Base-by-base conservation (phyloP, 1,140 invertebrate genomes). In the Drosophila mayri region DNA sequence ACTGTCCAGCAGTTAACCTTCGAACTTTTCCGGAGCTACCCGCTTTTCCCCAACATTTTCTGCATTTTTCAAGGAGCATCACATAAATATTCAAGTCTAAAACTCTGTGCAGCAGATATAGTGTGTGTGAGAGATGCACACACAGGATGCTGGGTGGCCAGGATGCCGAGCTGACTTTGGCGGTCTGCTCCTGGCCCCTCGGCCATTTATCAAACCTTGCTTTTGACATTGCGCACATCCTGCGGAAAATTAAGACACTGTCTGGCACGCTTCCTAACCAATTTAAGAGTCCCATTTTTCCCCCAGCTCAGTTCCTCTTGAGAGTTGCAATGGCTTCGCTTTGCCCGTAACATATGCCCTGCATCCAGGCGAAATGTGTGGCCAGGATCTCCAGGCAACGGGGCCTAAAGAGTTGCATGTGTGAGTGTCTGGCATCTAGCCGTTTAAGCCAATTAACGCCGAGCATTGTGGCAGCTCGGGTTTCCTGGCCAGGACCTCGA, bases 161-260 rank as follows among this genome's bases (percentile, higher is more conserved):
- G 58, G 46, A 44, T 59, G 32, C 49, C 41, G 60, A 44, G 63
- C 52, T 78, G 79, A 52, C 62, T 71, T 71, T 57, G 62, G 59
- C 55, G 59, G 61, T 64, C 64, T 44, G 61, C 52, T 60, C 25
- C 30, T 54, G 55, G 50, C 44, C 62, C 61, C 9, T 46, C 50
- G 30, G 73, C 70, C 85, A 90, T 88, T 90, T 88, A 88, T 88
- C 85, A 88, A 88, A 81, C 66, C 76, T 88, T 85, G 62, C 68
- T 90, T 85, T 85, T 88, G 85, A 90, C 84, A 86, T 76, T 72
- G 83, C 79, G 84, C 83, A 86, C 83, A 87, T 86, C 83, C 83
- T 82, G 83, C 83, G 83, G 83, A 86, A 86, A 86, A 86, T 86
- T 86, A 86, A 86, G 83, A 86, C 83, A 86, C 77, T 90, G 81